phyloP scores from a whole-genome alignment of 1,140 invertebrate genomes.

The Caerostris darwini region DNA sequence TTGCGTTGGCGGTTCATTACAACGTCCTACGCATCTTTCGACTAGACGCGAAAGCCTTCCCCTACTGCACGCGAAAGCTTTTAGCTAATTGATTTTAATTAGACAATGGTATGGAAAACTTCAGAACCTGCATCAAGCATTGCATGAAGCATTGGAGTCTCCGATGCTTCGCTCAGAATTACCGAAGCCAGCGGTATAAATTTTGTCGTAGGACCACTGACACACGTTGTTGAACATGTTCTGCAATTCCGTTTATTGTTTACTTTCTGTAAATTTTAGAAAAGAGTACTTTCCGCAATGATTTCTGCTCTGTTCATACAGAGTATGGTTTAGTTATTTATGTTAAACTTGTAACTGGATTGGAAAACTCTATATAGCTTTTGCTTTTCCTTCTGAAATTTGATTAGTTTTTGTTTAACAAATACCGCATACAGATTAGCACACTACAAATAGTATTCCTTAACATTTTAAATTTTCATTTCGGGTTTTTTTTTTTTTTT shows the following conservation, averaged over 20 bases:
- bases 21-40: neutral
- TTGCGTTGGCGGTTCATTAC: constrained; percentile 40
- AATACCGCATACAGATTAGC: too few relatives aligned
- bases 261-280: neutral
- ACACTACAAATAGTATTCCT: too few relatives aligned
- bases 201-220: neutral
- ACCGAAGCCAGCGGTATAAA: neutral
- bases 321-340: too few relatives aligned
- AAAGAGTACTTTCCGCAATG: neutral
- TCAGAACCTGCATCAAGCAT: neutral
- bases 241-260: neutral
- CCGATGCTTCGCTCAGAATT: neutral
- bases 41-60: neutral
- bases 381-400: too few relatives aligned
- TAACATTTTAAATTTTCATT: too few relatives aligned
- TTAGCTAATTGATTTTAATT: constrained; percentile 43
- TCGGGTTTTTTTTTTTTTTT: too few relatives aligned
- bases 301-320: too few relatives aligned
- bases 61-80: constrained; percentile 5
- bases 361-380: too few relatives aligned
- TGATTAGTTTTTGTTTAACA: too few relatives aligned
- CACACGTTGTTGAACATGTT: neutral
- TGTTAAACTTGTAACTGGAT: too few relatives aligned
- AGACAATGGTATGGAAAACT: neutral
- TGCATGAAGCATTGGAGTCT: too few relatives aligned